Percentiles rank a stretch among this genome's conserved stretches.
phyloP scores from a whole-genome alignment of 2,113 vertebrate genomes.

The Eulemur macaco region DNA sequence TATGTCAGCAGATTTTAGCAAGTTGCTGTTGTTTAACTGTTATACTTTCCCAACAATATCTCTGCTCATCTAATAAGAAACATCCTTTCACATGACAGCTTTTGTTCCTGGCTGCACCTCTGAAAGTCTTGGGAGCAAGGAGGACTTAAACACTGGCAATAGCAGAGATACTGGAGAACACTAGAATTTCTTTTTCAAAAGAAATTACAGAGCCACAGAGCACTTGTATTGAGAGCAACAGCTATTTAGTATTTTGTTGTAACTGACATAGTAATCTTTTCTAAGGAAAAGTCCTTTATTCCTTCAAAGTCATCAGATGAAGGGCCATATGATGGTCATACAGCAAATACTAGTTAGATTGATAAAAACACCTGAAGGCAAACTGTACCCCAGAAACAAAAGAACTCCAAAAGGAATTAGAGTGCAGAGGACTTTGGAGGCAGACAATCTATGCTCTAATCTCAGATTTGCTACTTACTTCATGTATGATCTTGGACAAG shows the following conservation, averaged over 20 bases:
- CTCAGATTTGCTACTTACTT: background rate
- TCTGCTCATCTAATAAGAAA: background rate
- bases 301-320: background rate
- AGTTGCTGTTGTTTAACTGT: background rate
- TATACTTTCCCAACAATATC: background rate
- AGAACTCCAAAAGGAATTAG: constrained; percentile 1
- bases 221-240: background rate
- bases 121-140: background rate
- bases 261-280: background rate
- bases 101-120: background rate
- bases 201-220: background rate
- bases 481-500: background rate
- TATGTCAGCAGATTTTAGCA: background rate
- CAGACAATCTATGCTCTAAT: background rate
- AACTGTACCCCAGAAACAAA: background rate
- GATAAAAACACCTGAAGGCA: constrained; percentile 15
- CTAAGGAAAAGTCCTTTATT: background rate
- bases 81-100: background rate
- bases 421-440: background rate
- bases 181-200: background rate
- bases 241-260: background rate
- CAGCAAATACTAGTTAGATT: background rate
- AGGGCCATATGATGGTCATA: background rate
- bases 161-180: background rate
- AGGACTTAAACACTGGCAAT: background rate